These are phyloP conservation scores for Myotis vivesi DNA, from an alignment of 2,797 vertebrate genomes.

Conservation along the genomic window DNA sequence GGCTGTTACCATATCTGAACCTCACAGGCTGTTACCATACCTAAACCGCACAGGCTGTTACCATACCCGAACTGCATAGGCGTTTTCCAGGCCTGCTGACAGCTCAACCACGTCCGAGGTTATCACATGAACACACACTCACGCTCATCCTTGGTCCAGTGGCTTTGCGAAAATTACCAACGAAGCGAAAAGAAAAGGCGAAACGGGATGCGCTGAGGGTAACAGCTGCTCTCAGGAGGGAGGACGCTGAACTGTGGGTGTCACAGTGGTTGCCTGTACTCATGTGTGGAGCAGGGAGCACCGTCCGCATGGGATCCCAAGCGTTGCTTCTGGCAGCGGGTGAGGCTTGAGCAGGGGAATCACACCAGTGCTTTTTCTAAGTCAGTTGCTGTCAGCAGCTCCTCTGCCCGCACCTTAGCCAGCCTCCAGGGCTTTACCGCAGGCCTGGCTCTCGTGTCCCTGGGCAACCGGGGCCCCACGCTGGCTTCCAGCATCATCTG, in stretches of 20 bases:
- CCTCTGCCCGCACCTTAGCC: neutral
- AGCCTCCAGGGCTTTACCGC: neutral
- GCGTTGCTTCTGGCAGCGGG: neutral
- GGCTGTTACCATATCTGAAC: too few species aligned
- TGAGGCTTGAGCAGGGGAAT: neutral
- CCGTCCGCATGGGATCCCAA: neutral
- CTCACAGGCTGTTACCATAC: too few species aligned
- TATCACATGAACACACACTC: neutral
- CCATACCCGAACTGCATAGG: neutral
- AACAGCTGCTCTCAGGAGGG: neutral
- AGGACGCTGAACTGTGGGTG: neutral
- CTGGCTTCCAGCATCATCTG: neutral
- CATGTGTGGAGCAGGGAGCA: neutral
- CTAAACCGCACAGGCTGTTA: too few species aligned
- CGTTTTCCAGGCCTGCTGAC: neutral
- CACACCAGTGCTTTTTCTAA: neutral
- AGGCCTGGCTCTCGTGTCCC: neutral
- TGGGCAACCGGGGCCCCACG: neutral
- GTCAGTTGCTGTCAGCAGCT: neutral
- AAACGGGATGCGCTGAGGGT: rapidly evolving
- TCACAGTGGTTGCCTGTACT: neutral
- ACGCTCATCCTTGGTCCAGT: neutral
- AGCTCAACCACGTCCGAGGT: neutral
- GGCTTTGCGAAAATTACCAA: neutral
- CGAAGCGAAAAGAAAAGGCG: neutral